Base-by-base conservation (phyloP, 1,140 invertebrate genomes). In the Contarinia nasturtii region DNA sequence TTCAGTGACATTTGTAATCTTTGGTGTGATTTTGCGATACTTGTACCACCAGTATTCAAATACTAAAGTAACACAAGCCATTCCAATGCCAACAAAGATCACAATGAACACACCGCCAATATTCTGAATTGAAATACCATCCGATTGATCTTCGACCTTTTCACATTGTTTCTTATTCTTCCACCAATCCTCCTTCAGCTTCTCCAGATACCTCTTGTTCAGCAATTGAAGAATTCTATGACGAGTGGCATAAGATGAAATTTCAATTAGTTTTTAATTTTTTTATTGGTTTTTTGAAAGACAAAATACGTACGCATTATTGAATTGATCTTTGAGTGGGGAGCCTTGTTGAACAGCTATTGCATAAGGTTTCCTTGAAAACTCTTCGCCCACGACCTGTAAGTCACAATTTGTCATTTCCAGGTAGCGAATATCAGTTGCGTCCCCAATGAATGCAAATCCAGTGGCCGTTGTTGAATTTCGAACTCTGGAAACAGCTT, bases 91-190 rank as follows among this genome's bases (percentile, higher is more conserved):
- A 44, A 91, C 86, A 54, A 94, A 89, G 51, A 95, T 93, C 0
- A 94, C 86, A 41, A 97, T 91, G 57, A 97, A 98, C 0, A 97
- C 92, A 1, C 93, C 93, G 37, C 93, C 90, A 50, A 97, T 98
- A 60, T 97, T 97, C 53, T 92, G 77, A 51, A 98, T 95, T 48
- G 87, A 92, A 55, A 98, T 98, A 34, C 93, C 92, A 55, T 94
- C 91, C 14, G 82, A 88, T 62, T 95, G 86, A 59, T 93, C 84
- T 48, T 92, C 86, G 40, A 82, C 73, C 55, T 86, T 82, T 37
- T 90, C 83, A 61, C 94, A 98, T 20, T 77, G 70, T 0, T 79
- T 75, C 58, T 95, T 92, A 48, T 83, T 76, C 51, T 80, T 86
- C 93, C 93, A 98, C 91, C 93, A 98, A 53, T 76, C 80, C 55